Evolutionary conservation across 2,113 vertebrate species (phyloP).

Genomic region (Hymenochirus boettgeri): DNA sequence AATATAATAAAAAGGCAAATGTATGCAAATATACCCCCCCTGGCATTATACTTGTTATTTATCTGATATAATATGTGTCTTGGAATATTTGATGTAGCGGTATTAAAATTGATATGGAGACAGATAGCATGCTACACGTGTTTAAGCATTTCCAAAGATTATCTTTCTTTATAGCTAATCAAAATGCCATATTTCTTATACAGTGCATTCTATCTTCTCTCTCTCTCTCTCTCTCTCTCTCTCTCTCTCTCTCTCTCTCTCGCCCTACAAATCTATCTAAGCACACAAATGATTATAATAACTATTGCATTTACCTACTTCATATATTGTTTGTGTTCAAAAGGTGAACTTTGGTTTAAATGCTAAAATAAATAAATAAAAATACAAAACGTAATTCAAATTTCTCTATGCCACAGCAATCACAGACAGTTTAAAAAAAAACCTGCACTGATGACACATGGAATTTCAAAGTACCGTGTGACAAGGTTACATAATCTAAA

Average conservation of each 20-base stretch:
- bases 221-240: too few relatives aligned
- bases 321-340: neutral
- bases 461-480: conserved; percentile 20
- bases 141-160: neutral
- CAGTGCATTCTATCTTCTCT: too few relatives aligned
- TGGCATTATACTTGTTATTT: neutral
- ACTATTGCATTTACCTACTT: neutral
- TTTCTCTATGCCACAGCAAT: conserved; percentile 9
- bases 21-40: too few relatives aligned
- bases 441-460: conserved; percentile 27
- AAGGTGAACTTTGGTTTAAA: neutral
- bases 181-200: too few relatives aligned
- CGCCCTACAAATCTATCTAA: too few relatives aligned
- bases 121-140: neutral
- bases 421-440: conserved; percentile 19
- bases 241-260: too few relatives aligned
- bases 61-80: neutral
- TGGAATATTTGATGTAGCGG: neutral
- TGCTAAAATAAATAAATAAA: neutral
- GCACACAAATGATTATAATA: neutral
- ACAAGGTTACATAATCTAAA: conserved; percentile 37
- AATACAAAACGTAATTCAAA: too few relatives aligned
- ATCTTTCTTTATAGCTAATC: neutral
- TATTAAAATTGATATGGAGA: neutral
- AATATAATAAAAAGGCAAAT: too few relatives aligned